A percentile compares a stretch with the other conserved stretches of the same genome.
These are phyloP conservation scores for Rhimphoctona megacephalus DNA, from an alignment of 2,888 invertebrate genomes.

Conservation along the genomic window DNA sequence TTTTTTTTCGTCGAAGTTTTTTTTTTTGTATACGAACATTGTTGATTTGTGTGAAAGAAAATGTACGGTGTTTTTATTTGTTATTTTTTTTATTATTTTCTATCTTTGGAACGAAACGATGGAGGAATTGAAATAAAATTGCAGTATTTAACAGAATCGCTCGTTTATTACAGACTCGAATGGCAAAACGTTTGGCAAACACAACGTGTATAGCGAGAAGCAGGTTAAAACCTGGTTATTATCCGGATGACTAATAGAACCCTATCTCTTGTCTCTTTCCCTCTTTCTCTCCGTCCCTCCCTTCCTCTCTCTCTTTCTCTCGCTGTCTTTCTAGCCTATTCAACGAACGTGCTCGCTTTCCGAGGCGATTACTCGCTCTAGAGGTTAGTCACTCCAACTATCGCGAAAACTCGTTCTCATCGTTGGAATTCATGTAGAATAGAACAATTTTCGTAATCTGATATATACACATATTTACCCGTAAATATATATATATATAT, in stretches of 20 bases:
- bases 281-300: not conserved
- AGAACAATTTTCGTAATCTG: slow-evolving; percentile 32
- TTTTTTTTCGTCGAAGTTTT: too few relatives aligned
- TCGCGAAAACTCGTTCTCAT: slow-evolving; percentile 23
- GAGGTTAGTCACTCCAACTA: slow-evolving; percentile 56
- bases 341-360: slow-evolving; percentile 19
- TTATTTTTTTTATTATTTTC: not conserved
- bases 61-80: not conserved
- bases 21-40: not conserved
- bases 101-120: not conserved
- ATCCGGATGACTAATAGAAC: slow-evolving; percentile 58
- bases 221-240: slow-evolving; percentile 52
- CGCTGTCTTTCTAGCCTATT: not conserved
- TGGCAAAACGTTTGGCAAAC: slow-evolving; percentile 20
- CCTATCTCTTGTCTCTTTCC: slow-evolving; percentile 14
- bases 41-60: not conserved
- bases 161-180: slow-evolving; percentile 30
- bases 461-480: not conserved
- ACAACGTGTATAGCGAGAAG: slow-evolving; percentile 6
- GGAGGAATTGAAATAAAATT: slow-evolving; percentile 24
- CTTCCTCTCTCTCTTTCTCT: slow-evolving; percentile 5
- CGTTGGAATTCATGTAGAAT: slow-evolving; percentile 41
- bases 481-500: too few relatives aligned
- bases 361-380: slow-evolving; percentile 48
- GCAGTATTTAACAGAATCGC: slow-evolving; percentile 10